These are phyloP conservation scores for Drosophila recens DNA, from an alignment of 2,888 invertebrate genomes.

Conservation along the genomic window DNA sequence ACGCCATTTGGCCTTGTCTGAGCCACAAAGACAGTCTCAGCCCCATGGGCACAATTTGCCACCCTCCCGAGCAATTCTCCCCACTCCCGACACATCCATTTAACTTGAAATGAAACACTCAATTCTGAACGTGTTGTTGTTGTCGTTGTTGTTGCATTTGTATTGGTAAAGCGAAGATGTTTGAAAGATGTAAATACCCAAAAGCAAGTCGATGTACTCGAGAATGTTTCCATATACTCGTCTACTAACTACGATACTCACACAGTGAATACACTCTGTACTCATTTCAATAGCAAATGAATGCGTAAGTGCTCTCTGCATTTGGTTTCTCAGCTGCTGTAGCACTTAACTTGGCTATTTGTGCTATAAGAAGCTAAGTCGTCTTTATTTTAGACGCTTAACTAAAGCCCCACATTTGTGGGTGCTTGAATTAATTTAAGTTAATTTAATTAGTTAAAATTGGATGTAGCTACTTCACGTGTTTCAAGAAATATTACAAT, in stretches of 20 bases:
- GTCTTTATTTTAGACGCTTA: background rate
- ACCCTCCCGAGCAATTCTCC: background rate
- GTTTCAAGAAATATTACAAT: background rate
- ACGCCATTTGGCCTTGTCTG: constrained; percentile 63
- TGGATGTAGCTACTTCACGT: too few relatives aligned
- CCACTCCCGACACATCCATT: constrained; percentile 19
- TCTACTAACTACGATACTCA: constrained; percentile 1
- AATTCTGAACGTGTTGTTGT: constrained; percentile 22
- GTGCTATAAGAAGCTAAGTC: constrained; percentile 15
- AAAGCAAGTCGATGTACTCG: constrained; percentile 36
- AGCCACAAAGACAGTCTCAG: constrained; percentile 6
- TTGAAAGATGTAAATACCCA: constrained; percentile 52
- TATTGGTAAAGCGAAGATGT: constrained; percentile 44
- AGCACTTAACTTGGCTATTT: constrained; percentile 47
- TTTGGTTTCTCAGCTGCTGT: constrained; percentile 21
- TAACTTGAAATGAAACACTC: constrained; percentile 50
- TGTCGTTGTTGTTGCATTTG: background rate
- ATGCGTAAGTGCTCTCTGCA: constrained; percentile 40
- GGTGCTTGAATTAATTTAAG: background rate
- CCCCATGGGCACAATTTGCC: constrained; percentile 43
- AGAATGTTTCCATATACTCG: constrained; percentile 7
- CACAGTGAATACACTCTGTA: constrained; percentile 22
- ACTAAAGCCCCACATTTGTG: background rate
- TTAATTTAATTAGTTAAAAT: background rate
- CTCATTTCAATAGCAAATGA: constrained; percentile 57